Base-by-base conservation (phyloP, 2,113 vertebrate genomes). In the Alectura lathami region DNA sequence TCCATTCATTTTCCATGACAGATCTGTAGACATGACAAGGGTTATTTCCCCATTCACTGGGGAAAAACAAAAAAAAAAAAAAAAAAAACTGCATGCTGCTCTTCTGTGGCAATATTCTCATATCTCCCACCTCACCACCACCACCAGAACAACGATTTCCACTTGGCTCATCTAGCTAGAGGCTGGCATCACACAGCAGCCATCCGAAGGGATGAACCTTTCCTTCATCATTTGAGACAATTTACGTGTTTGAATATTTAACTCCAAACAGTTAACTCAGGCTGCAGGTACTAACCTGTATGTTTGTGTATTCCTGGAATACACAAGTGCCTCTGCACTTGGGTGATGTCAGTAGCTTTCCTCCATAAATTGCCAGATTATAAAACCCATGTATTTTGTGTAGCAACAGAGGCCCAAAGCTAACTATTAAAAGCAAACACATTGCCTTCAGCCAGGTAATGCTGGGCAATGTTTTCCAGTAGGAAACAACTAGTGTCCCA, bases 291-390 rank as follows among this genome's bases (percentile, higher is more conserved):
- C 10, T 51, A 56, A 76, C 16, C 8, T 48, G 7, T 10, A 12
- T 15, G 22, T 48, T 77, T 70, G 13, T 38, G 84, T 82, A 64
- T 34, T 89, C 42, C 42, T 70, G 26, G 50, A 70, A 80, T n/a
- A n/a, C n/a, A 74, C 57, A 11, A 1, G 5, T 8, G 10, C 24
- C 27, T 67, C 70, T 45, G 26, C 0, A 0, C 11, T 66, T 36
- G 43, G 3, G 9, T 29, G 54, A 82, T 6, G 4, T 30, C 21
- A 79, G 34, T 7, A 73, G 3, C 50, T 83, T 88, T 89, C n/a
- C 27, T 76, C 30, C n/a, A 9, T 48, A 77, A 82, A 57, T 73
- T 69, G 11, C 8, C 20, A 57, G 73, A 63, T 34, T 30, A 53
- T 26, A 38, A 54, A 18, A 8, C 24, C 23, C 63, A 1, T 8